A percentile compares a stretch with the other conserved stretches of the same genome.
These are phyloP conservation scores for Tetranychus urticae DNA, from an alignment of 1,140 invertebrate genomes.

Conservation along the genomic window DNA sequence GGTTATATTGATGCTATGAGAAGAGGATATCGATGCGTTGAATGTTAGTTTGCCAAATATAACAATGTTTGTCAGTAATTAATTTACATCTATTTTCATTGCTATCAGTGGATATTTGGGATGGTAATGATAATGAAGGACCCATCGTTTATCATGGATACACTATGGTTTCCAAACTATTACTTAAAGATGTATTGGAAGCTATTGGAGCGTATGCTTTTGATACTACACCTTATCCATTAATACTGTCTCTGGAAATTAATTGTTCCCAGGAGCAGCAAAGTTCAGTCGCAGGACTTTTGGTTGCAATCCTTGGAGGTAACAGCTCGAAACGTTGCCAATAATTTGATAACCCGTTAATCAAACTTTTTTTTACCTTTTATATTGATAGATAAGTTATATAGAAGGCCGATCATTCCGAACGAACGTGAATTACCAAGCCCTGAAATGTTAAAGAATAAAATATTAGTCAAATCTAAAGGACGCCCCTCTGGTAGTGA, in stretches of 20 bases:
- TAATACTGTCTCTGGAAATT: slow-evolving; percentile 87
- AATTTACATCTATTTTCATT: background rate
- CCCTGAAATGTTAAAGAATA: slow-evolving; percentile 23
- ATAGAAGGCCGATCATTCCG: slow-evolving; percentile 12
- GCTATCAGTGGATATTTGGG: slow-evolving; percentile 33
- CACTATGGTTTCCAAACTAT: slow-evolving; percentile 31
- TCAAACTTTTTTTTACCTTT: background rate
- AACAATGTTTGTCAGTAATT: background rate
- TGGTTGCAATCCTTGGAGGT: slow-evolving; percentile 12
- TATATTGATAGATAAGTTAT: background rate
- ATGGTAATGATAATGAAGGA: slow-evolving; percentile 26
- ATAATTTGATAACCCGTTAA: background rate
- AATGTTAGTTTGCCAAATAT: slow-evolving; percentile 19
- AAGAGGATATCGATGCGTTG: slow-evolving; percentile 26
- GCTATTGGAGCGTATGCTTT: slow-evolving; percentile 32
- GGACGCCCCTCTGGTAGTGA: slow-evolving; percentile 12
- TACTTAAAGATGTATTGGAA: slow-evolving; percentile 28
- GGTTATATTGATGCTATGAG: slow-evolving; percentile 27
- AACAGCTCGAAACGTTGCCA: slow-evolving; percentile 12
- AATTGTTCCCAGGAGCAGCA: slow-evolving; percentile 81
- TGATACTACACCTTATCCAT: slow-evolving; percentile 37
- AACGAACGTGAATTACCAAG: slow-evolving; percentile 18
- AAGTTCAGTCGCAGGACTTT: slow-evolving; percentile 52
- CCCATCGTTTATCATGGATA: slow-evolving; percentile 32
- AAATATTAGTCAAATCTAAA: slow-evolving; percentile 27